phyloP scores from a whole-genome alignment of 2,888 invertebrate genomes.

The Aleiodes alternator region DNA sequence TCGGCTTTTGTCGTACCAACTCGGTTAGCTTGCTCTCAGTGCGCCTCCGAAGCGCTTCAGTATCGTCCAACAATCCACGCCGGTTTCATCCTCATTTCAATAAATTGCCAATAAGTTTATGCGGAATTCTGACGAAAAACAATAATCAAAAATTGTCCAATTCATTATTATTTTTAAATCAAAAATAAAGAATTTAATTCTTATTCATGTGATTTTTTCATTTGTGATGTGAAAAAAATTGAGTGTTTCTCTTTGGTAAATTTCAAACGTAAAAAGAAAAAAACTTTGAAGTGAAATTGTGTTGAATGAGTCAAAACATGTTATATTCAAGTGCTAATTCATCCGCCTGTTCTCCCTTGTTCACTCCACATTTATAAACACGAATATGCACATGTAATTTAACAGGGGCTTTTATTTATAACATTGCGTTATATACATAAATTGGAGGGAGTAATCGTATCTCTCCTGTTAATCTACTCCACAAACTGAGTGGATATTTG shows the following conservation, averaged over 20 bases:
- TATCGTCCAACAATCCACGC: slow-evolving; percentile 43
- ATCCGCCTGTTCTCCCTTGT: too few relatives aligned
- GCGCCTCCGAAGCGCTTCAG: slow-evolving; percentile 52
- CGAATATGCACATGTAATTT: too few relatives aligned
- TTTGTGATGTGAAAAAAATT: too few relatives aligned
- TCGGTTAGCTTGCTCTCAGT: slow-evolving; percentile 51
- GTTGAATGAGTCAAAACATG: neutral
- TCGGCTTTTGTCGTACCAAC: slow-evolving; percentile 49
- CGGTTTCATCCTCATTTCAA: slow-evolving; percentile 34
- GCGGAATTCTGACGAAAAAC: slow-evolving; percentile 8
- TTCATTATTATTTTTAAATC: too few relatives aligned
- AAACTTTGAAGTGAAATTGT: too few relatives aligned
- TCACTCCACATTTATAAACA: too few relatives aligned
- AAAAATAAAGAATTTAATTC: neutral
- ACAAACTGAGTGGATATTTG: slow-evolving; percentile 16
- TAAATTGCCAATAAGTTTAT: slow-evolving; percentile 39
- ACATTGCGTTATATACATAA: slow-evolving; percentile 19
- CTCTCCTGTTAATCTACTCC: slow-evolving; percentile 32
- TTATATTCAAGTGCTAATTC: slow-evolving; percentile 12
- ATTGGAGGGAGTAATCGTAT: slow-evolving; percentile 13
- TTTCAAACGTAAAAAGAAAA: too few relatives aligned
- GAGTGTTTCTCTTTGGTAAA: too few relatives aligned
- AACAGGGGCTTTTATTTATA: slow-evolving; percentile 44
- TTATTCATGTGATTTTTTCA: too few relatives aligned
- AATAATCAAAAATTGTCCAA: neutral